phyloP scores from a whole-genome alignment of 2,888 invertebrate genomes.

The Scaptomyza flava region DNA sequence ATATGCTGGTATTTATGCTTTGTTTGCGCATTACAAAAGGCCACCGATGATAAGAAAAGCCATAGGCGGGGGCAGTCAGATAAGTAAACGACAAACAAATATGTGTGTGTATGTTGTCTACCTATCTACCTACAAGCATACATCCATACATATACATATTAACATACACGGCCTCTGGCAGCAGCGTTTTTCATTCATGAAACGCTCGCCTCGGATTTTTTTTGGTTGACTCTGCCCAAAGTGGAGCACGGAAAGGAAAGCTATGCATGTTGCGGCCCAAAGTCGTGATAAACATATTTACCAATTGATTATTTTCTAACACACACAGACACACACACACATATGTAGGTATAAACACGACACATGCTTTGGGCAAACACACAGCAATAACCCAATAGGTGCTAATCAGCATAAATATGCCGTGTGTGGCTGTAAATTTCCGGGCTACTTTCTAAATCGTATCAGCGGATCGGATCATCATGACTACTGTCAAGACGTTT shows the following conservation, averaged over 20 bases:
- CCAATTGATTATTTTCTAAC: conserved; percentile 75
- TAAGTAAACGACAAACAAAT: conserved; percentile 55
- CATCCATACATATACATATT: not conserved
- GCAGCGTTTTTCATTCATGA: conserved; percentile 67
- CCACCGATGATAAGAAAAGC: conserved; percentile 52
- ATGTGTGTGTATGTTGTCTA: conserved; percentile 30
- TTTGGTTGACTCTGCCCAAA: conserved; percentile 36
- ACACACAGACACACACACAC: conserved; percentile 50
- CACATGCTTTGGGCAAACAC: conserved; percentile 44
- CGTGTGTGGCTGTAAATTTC: conserved; percentile 63
- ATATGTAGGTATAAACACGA: conserved; percentile 21
- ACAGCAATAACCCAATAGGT: conserved; percentile 60
- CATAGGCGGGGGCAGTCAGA: conserved; percentile 38
- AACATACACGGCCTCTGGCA: conserved; percentile 13
- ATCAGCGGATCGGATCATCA: conserved; percentile 24
- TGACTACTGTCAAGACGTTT: conserved; percentile 12
- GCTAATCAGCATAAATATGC: conserved; percentile 75
- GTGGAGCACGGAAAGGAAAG: conserved; percentile 68
- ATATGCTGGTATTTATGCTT: conserved; percentile 71
- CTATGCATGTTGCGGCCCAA: conserved; percentile 58
- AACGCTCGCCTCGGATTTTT: conserved; percentile 32
- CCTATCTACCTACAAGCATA: conserved; percentile 22
- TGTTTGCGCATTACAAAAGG: conserved; percentile 75
- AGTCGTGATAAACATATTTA: conserved; percentile 79
- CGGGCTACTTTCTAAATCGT: conserved; percentile 70